phyloP scores from a whole-genome alignment of 2,797 vertebrate genomes.

The Myotis vivesi region DNA sequence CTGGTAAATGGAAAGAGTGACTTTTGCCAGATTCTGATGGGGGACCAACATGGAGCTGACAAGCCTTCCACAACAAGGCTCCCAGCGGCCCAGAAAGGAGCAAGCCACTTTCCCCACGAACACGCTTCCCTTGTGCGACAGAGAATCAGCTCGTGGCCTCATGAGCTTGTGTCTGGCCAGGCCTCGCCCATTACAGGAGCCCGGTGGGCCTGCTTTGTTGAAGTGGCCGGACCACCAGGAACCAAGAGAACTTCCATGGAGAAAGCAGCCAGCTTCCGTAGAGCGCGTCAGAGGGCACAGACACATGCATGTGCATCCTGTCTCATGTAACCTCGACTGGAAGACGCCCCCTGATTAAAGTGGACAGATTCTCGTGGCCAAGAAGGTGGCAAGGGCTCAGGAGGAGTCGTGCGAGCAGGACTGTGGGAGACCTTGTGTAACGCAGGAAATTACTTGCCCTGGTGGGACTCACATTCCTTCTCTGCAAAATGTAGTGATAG shows the following conservation, averaged over 20 bases:
- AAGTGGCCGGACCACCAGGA: background rate
- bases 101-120: background rate
- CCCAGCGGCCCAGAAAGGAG: background rate
- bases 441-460: background rate
- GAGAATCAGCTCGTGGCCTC: background rate
- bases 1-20: background rate
- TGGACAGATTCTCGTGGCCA: background rate
- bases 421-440: background rate
- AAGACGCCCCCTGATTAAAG: background rate
- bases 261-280: background rate
- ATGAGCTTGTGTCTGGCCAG: background rate
- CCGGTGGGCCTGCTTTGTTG: background rate
- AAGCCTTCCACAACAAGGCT: background rate
- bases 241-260: background rate
- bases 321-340: background rate
- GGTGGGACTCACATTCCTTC: accelerated
- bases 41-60: background rate
- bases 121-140: background rate
- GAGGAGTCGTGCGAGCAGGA: too few species aligned
- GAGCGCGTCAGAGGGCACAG: background rate
- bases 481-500: background rate
- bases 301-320: too few species aligned
- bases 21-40: background rate
- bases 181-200: background rate
- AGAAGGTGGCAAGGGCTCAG: background rate